These are phyloP conservation scores for Hucho hucho DNA, from an alignment of 2,113 vertebrate genomes.

Conservation along the genomic window DNA sequence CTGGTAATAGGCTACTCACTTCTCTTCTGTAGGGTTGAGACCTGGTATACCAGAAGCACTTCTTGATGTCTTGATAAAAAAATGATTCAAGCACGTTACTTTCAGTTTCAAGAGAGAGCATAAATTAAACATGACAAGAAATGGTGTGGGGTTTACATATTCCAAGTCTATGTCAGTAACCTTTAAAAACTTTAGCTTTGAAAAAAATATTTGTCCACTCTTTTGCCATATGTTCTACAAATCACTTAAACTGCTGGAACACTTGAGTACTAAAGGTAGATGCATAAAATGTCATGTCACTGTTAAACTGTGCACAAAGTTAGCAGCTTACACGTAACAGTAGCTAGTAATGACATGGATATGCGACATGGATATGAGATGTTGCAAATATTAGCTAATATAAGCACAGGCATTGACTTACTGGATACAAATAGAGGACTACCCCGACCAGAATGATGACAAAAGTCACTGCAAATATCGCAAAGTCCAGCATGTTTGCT, in stretches of 20 bases:
- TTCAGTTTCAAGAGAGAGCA: too few species aligned
- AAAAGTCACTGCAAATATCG: constrained; percentile 91
- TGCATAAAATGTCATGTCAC: too few species aligned
- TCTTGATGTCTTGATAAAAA: constrained; percentile 81
- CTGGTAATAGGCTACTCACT: constrained; percentile 75
- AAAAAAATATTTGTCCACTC: too few species aligned
- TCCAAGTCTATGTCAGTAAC: too few species aligned
- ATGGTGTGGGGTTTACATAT: too few species aligned
- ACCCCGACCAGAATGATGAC: constrained; percentile 85
- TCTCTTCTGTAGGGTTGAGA: constrained; percentile 89
- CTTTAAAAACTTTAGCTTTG: too few species aligned
- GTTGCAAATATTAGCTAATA: not conserved
- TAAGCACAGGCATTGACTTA: constrained; percentile 57
- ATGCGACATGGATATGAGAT: too few species aligned
- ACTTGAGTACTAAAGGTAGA: too few species aligned
- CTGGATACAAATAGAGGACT: constrained; percentile 92
- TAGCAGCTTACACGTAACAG: too few species aligned
- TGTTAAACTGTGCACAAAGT: not conserved
- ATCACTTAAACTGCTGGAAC: too few species aligned
- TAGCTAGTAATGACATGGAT: not conserved
- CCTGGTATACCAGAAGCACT: constrained; percentile 91
- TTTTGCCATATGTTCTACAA: too few species aligned
- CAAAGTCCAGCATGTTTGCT: constrained; percentile 87
- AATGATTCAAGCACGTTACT: not conserved
- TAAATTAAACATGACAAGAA: not conserved